Conservation (phyloP, 2,113 vertebrate genomes). For the Calypte anna region DNA sequence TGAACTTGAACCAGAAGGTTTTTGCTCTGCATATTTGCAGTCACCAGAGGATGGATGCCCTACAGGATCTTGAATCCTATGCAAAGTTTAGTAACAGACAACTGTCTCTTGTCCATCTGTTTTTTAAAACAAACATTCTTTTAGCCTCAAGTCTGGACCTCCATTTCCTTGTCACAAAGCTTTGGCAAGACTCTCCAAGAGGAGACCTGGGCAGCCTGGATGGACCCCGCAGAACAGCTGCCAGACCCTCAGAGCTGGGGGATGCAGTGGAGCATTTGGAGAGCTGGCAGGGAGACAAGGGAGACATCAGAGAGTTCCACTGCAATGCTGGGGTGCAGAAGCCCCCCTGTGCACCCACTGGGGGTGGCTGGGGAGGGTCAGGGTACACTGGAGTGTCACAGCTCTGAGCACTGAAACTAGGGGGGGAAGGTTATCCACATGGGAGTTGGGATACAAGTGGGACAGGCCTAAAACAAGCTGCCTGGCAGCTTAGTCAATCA, state of each 20-base stretch:
- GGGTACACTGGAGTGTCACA: neutral
- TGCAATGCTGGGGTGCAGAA: neutral
- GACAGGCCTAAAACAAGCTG: neutral
- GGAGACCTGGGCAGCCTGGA: neutral
- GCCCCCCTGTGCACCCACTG: neutral
- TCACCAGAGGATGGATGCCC: neutral
- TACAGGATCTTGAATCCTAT: neutral
- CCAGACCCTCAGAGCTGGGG: accelerated
- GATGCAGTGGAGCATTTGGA: accelerated
- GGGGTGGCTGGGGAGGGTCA: neutral
- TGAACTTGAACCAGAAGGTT: neutral
- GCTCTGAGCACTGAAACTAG: neutral
- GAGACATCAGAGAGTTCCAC: accelerated
- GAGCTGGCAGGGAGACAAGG: neutral
- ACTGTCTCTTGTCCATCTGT: neutral
- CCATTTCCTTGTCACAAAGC: neutral
- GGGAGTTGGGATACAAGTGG: accelerated
- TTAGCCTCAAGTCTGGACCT: neutral
- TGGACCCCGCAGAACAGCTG: neutral
- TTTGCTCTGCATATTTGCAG: neutral
- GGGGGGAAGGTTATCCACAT: neutral
- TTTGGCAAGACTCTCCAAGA: neutral
- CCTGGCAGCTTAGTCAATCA: neutral
- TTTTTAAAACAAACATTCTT: neutral
- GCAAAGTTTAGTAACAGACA: neutral